Base-by-base conservation (phyloP, 2,888 invertebrate species). In the Phalangium opilio region DNA sequence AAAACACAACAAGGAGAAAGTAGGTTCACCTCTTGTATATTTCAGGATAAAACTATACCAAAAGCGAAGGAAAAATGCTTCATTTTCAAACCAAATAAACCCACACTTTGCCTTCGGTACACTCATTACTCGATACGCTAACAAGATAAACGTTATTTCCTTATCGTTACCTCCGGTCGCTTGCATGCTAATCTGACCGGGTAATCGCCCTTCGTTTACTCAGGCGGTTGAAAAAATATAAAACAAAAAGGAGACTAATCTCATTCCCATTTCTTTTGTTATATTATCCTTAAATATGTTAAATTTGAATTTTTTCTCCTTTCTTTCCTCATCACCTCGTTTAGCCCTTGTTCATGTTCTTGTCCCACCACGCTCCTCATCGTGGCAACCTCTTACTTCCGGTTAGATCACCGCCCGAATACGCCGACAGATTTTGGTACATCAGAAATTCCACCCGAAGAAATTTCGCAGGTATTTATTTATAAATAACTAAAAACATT, bases 321-420 rank as follows among this genome's bases (percentile, higher is more conserved):
- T 27, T 27, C 27, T 27, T 27, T 27, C 8, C 27, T 27, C 32
- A 34, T 43, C 32, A 10, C 21, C 18, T 19, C 17, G 8, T 42
- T 20, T 33, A 42, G 27, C 33, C 42, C 3, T 42, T 42, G n/a
- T 42, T 42, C 33, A 8, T 33, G 12, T 43, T 19, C 11, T 12
- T 20, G 3, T n/a, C 35, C n/a, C 34, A 12, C 14, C 12, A 10
- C 15, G 39, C 39, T 39, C n/a, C 14, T 39, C 39, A 39, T 7
- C 83, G 83, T 34, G 86, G 79, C 1, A 89, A 87, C 69, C 77
- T 81, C 0, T 80, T 79, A 62, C 81, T 82, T 62, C 81, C 81
- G 0, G 69, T 91, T 32, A 79, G 85, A 20, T 86, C 81, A 0
- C 84, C 83, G 0, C 79, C 81, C 58, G 67, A 72, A 2, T 68